phyloP scores from a whole-genome alignment of 2,113 vertebrate species.

The Corydoras sp. region DNA sequence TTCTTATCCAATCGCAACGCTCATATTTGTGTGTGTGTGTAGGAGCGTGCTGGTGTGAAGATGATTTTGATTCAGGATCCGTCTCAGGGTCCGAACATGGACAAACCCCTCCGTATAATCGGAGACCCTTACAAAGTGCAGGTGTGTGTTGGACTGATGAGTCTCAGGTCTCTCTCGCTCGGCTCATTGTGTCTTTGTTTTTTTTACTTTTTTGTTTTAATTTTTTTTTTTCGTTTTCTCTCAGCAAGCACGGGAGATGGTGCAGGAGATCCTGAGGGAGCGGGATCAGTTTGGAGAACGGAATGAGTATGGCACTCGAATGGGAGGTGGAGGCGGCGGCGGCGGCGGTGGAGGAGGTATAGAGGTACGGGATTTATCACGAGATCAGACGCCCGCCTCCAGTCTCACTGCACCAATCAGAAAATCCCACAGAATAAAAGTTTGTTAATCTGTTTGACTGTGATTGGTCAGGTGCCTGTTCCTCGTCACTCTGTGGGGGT shows the following conservation, averaged over 20 bases:
- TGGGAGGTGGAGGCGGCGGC: constrained; percentile 62
- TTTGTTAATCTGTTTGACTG: background rate
- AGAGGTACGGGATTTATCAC: constrained; percentile 50
- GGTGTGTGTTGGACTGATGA: constrained; percentile 54
- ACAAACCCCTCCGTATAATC: constrained; percentile 86
- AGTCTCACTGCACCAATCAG: no score
- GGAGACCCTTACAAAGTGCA: constrained; percentile 93
- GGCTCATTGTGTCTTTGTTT: background rate
- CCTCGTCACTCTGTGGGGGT: constrained; percentile 87
- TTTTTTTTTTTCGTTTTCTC: background rate
- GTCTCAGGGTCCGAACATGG: constrained; percentile 83
- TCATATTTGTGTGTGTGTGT: background rate
- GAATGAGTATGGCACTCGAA: constrained; percentile 77
- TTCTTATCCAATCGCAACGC: no score
- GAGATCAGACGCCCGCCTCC: no score
- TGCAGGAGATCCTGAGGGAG: constrained; percentile 85
- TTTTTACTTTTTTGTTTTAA: no score
- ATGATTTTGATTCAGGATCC: constrained; percentile 92
- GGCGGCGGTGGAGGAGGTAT: constrained; percentile 57
- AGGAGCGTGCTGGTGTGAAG: constrained; percentile 90
- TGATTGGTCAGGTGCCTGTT: constrained; percentile 72
- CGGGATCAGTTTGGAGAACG: constrained; percentile 81
- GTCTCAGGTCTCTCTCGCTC: background rate
- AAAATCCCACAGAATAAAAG: no score
- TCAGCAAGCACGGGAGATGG: constrained; percentile 92